Evolutionary conservation across 2,797 vertebrate species (phyloP), one percentile per base, ranked within the genome.

Genomic region (Numenius phaeopus): DNA sequence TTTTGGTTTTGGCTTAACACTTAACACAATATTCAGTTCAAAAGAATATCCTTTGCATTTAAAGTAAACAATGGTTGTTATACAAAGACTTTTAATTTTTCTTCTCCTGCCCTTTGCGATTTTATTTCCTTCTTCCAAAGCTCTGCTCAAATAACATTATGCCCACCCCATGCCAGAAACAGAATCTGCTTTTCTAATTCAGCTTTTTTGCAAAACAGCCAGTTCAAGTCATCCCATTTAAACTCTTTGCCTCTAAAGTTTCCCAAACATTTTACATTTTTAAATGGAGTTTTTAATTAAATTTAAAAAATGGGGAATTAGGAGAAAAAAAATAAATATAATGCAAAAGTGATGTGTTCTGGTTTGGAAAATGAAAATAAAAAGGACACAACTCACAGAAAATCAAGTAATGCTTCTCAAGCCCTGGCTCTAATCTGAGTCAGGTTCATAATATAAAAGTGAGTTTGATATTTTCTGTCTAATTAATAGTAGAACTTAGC

Each of bases 1-100:
- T 99, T 98, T 98, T 97, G 98, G 98, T 98, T 98, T 99, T 99
- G 98, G 98, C 98, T 98, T 98, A 96, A 97, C 98, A 98, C 98
- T 98, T 98, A 97, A 98, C 97, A 98, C 94, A 98, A 97, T 98
- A 97, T 98, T 96, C 93, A 97, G 97, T 98, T 99, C 97, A 98
- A 99, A 98, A 97, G 96, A 98, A 80, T 97, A 98, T 97, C 89
- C 75, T 92, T 98, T 97, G 77, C 95, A 90, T 97, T 98, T 97
- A 97, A 97, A 97, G 93, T 98, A 98, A 98, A 98, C 96, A 97
- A 94, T 93, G 66, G 90, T 91, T 97, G 90, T 95, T 97, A 76
- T 70, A 95, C 91, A 96, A 80, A 97, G 92, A 95, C 67, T 96
- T 98, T 96, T 94, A 96, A 97, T 97, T 98, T 97, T 96, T 97